Conservation (phyloP, 2,113 vertebrate genomes). For the Campylomormyrus numenius region DNA sequence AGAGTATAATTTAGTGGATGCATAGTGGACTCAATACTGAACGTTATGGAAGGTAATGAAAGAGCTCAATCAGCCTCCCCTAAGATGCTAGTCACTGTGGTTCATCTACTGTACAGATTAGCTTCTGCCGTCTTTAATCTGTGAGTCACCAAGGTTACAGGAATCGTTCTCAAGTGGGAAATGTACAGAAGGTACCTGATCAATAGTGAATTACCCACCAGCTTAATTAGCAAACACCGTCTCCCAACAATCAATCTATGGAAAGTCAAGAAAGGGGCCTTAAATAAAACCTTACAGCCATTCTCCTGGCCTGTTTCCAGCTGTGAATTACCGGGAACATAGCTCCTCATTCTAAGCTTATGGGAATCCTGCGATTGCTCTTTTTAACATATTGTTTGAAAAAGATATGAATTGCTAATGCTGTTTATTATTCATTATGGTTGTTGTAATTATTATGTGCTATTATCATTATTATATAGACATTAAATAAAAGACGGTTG, state of each 20-base stretch:
- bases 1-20: neutral
- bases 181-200: neutral
- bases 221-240: neutral
- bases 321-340: neutral
- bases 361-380: neutral
- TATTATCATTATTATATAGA: neutral
- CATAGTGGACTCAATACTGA: neutral
- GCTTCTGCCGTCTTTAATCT: neutral
- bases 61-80: neutral
- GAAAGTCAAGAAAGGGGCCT: neutral
- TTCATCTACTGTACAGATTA: neutral
- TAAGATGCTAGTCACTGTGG: neutral
- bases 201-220: neutral
- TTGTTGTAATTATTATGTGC: neutral
- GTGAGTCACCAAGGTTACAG: neutral
- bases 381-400: neutral
- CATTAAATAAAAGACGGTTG: neutral
- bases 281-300: neutral
- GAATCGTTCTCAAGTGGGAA: neutral
- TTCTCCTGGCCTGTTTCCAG: neutral
- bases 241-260: neutral
- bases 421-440: neutral
- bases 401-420: neutral
- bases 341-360: neutral
- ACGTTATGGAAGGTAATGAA: neutral